Evolutionary conservation across 1,140 invertebrate species (phyloP).

Genomic region (Bilobella aurantiaca): DNA sequence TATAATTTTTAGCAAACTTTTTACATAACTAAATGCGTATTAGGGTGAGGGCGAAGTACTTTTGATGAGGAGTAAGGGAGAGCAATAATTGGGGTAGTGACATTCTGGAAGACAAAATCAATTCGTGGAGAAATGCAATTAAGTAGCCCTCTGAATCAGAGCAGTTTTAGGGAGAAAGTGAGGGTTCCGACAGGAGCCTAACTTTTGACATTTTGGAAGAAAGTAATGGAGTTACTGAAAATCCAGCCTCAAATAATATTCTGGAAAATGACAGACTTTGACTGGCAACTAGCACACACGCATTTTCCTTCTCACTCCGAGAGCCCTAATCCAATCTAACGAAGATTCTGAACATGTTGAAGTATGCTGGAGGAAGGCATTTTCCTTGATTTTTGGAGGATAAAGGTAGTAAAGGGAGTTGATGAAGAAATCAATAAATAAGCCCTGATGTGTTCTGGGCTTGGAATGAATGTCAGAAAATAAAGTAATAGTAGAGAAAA

Average conservation of each 20-base stretch:
- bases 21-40: background rate
- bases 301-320: background rate
- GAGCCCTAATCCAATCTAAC: background rate
- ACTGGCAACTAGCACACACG: background rate
- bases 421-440: background rate
- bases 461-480: no score
- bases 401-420: background rate
- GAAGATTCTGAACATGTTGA: background rate
- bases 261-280: background rate
- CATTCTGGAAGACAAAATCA: conserved; percentile 4
- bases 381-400: background rate
- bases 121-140: background rate
- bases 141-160: background rate
- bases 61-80: background rate
- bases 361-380: background rate
- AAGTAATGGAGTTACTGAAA: background rate
- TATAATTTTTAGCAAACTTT: background rate
- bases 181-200: background rate
- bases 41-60: background rate
- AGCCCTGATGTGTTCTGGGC: no score
- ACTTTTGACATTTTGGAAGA: conserved; percentile 4
- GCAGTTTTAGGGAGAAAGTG: no score
- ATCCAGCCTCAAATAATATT: background rate
- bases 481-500: no score
- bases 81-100: background rate